Evolutionary conservation across 2,113 vertebrate genomes (phyloP).

Genomic region (Archocentrus centrarchus): DNA sequence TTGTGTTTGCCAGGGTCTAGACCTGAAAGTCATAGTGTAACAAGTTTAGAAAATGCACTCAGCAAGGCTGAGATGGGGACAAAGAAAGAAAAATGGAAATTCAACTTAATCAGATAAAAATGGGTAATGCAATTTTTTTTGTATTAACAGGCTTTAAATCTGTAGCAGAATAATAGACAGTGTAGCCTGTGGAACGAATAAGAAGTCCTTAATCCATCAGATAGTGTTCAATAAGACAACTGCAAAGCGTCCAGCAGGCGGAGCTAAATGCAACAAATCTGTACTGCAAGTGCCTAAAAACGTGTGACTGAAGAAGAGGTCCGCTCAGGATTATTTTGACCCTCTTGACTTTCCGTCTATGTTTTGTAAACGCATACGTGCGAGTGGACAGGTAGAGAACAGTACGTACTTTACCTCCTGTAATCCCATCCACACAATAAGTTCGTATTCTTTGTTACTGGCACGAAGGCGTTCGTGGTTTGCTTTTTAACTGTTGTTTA

Average conservation of each 20-base stretch:
- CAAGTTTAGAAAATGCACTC: neutral
- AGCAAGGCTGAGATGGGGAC: neutral
- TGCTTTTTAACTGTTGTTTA: rapidly evolving
- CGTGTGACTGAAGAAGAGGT: neutral
- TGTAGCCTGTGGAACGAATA: no score
- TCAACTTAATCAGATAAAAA: neutral
- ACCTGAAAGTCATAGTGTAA: neutral
- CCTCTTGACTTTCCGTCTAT: slow-evolving; percentile 44
- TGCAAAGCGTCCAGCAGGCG: neutral
- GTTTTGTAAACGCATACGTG: slow-evolving; percentile 3
- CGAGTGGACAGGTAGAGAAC: slow-evolving; percentile 38
- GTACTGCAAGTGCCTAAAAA: neutral
- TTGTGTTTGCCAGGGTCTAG: neutral
- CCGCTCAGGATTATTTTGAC: neutral
- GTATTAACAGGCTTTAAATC: neutral
- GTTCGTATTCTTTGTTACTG: rapidly evolving
- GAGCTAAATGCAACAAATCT: neutral
- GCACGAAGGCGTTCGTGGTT: rapidly evolving
- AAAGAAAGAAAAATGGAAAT: neutral
- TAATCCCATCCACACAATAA: rapidly evolving
- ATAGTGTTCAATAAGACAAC: neutral
- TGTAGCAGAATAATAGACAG: neutral
- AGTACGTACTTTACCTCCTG: slow-evolving; percentile 22
- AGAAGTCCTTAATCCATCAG: neutral
- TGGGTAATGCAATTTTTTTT: neutral